These are phyloP conservation scores for Parasteatoda tepidariorum DNA, from an alignment of 1,140 invertebrate species.

Conservation along the genomic window DNA sequence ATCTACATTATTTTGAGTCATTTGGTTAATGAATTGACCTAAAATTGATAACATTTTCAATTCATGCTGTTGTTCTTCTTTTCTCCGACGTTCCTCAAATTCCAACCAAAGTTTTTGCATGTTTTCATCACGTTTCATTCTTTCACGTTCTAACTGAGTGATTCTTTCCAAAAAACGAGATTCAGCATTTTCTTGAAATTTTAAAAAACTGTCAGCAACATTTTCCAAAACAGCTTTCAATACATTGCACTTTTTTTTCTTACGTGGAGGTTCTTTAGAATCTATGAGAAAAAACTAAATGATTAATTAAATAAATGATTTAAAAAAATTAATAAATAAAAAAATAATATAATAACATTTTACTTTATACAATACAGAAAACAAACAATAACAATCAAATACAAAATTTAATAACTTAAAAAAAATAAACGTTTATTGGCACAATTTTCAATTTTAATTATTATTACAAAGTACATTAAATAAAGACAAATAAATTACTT, in stretches of 20 bases:
- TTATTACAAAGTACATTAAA: too few species aligned
- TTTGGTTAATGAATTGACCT: conserved; percentile 38
- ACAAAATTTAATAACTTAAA: too few species aligned
- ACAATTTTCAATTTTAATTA: too few species aligned
- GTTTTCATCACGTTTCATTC: conserved; percentile 49
- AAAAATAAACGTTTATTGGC: too few species aligned
- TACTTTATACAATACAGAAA: neutral
- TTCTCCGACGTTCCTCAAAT: conserved; percentile 50
- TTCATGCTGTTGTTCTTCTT: conserved; percentile 57
- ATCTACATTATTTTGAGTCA: conserved; percentile 18
- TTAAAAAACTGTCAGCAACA: conserved; percentile 51
- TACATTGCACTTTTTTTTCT: conserved; percentile 20
- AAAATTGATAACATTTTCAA: conserved; percentile 46
- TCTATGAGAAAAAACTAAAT: conserved; percentile 12
- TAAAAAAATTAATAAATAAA: neutral
- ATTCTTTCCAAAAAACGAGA: conserved; percentile 45
- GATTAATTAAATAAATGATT: too few species aligned
- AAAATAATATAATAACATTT: neutral
- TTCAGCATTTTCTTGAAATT: conserved; percentile 44
- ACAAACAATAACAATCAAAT: neutral
- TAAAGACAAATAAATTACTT: too few species aligned
- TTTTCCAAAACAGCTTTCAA: conserved; percentile 22
- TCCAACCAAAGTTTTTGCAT: conserved; percentile 53
- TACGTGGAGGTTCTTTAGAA: conserved; percentile 22
- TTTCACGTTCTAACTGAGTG: conserved; percentile 43